A percentile compares a stretch with the other conserved stretches of the same genome.
These are phyloP conservation scores for Megatriorchis doriae DNA, from an alignment of 2,113 vertebrate species.

Conservation along the genomic window DNA sequence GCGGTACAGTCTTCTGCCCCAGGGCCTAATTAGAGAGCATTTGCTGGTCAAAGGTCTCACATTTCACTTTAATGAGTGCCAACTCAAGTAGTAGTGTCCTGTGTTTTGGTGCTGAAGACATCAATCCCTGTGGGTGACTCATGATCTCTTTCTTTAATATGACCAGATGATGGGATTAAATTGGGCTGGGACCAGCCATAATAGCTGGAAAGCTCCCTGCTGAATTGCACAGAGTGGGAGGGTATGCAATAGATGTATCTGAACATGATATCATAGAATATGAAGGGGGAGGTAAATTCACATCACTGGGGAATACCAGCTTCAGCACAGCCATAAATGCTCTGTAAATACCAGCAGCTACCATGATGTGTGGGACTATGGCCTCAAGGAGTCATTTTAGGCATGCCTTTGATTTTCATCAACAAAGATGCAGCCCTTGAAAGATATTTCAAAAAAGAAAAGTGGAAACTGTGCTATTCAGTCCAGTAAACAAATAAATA, in stretches of 20 bases:
- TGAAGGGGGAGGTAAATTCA: not conserved
- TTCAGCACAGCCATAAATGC: not conserved
- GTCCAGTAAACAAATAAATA: not conserved
- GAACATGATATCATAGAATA: not conserved
- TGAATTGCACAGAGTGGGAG: not conserved
- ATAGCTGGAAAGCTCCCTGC: not conserved
- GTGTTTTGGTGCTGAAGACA: not conserved
- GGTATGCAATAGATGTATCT: not conserved
- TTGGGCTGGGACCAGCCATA: not conserved
- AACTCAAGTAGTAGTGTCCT: not conserved
- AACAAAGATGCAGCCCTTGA: not conserved
- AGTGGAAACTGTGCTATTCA: not conserved
- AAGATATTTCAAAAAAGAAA: not conserved
- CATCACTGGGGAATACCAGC: not conserved
- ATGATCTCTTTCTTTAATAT: not conserved
- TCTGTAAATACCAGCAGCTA: not conserved
- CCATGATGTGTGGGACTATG: not conserved
- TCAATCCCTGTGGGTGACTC: not conserved
- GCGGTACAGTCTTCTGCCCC: not conserved
- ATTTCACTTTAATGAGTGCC: not conserved
- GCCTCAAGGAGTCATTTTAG: not conserved
- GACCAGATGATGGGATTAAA: not conserved
- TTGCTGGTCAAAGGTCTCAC: conserved; percentile 7
- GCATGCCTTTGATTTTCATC: not conserved
- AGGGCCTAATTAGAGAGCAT: not conserved